Evolutionary conservation across 2,113 vertebrate species (phyloP).

Genomic region (Semnornis frantzii): DNA sequence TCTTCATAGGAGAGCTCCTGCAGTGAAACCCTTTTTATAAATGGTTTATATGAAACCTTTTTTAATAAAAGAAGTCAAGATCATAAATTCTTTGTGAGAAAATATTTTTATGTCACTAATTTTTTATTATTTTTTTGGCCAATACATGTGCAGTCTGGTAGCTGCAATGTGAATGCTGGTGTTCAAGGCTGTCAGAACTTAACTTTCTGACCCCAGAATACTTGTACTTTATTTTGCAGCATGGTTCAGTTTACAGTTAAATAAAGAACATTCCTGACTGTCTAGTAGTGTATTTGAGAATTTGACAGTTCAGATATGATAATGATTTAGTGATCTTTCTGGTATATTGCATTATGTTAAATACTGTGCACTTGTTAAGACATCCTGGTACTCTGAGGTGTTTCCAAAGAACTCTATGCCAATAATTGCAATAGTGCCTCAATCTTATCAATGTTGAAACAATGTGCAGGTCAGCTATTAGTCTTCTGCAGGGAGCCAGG

Average conservation of each 20-base stretch:
- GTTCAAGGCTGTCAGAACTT: not conserved
- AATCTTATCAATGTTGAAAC: rapidly evolving
- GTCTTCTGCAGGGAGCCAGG: not conserved
- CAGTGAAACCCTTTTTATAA: too few species aligned
- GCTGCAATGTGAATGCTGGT: not conserved
- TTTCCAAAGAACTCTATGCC: not conserved
- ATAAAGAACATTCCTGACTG: not conserved
- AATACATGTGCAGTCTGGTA: not conserved
- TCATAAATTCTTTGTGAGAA: not conserved
- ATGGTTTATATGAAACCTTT: not conserved
- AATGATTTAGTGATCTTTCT: not conserved
- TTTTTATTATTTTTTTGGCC: not conserved
- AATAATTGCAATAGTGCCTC: not conserved
- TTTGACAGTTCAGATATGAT: not conserved
- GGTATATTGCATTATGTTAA: not conserved
- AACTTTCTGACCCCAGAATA: not conserved
- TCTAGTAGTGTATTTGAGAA: not conserved
- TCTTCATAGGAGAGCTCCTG: too few species aligned
- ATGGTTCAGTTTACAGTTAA: not conserved
- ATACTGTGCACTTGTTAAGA: not conserved
- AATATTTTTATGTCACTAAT: not conserved
- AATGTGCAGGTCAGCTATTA: not conserved
- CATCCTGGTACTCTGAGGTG: not conserved
- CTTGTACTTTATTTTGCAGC: not conserved
- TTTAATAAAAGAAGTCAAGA: not conserved